Base-by-base conservation (phyloP, 2,113 vertebrate species). In the Ceratotherium simum region DNA sequence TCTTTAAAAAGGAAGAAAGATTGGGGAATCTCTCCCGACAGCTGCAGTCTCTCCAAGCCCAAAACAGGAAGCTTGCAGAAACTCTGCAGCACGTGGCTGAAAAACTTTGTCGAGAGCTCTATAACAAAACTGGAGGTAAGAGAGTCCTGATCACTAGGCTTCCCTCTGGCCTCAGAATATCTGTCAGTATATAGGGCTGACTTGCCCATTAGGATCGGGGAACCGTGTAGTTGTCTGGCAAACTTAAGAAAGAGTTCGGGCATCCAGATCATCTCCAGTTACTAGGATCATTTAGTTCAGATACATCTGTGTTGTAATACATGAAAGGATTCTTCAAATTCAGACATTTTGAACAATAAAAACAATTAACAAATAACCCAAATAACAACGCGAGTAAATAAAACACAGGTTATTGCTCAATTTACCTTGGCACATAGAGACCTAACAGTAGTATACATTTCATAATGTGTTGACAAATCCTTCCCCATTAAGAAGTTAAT, bases 31-130 rank as follows among this genome's bases (percentile, higher is more conserved):
- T 97, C 20, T 98, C 98, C 54, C 51, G 3, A 58, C 90, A 98
- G 46, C 42, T 98, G 42, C 97, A 97, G 0, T 90, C 92, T 39
- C 87, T 98, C 11, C 97, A 96, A 48, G 23, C 10, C 29, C 91
- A 96, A 60, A 98, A 97, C 25, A 92, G 48, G 76, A 90, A 96
- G 56, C 92, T 98, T 33, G 36, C 4, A 2, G 94, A 92, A 48
- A 95, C 90, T 42, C 87, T 98, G 60, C 92, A 96, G 67, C 83
- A 0, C 0, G 82, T 98, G 67, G 98, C 96, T 56, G 94, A 97
- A 78, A 98, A 94, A 42, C 97, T 98, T n/a, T 98, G 98, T 33
- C 95, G 96, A 1, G 97, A 98, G n/a, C 97, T 98, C 16, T 97
- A 98, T 17, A 97, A 98, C 46, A 98, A 94, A 89, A 97, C 92